Evolutionary conservation across 2,888 invertebrate genomes (phyloP).

Genomic region (Phortica magna): DNA sequence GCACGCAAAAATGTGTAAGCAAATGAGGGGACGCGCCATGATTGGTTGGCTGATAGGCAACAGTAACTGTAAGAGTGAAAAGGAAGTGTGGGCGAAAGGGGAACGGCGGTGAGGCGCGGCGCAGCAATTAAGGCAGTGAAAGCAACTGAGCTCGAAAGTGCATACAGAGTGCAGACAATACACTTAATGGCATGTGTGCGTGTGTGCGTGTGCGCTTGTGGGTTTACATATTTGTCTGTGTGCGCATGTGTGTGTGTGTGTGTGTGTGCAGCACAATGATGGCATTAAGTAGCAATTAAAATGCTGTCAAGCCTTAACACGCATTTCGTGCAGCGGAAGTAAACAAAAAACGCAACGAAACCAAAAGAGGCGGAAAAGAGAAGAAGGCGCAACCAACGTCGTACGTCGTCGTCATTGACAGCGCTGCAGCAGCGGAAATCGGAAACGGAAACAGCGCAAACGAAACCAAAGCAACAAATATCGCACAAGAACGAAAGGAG

Average conservation of each 20-base stretch:
- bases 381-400: neutral
- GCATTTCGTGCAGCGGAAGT: slow-evolving; percentile 13
- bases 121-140: too few relatives aligned
- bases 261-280: neutral
- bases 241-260: neutral
- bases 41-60: too few relatives aligned
- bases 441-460: slow-evolving; percentile 3
- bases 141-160: neutral
- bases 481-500: neutral
- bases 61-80: too few relatives aligned
- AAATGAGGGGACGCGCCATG: neutral
- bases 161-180: slow-evolving; percentile 4
- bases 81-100: too few relatives aligned
- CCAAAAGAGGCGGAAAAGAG: neutral
- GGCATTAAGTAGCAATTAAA: slow-evolving; percentile 35
- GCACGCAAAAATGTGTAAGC: neutral
- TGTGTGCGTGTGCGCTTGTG: neutral
- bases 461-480: neutral
- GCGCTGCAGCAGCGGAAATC: neutral
- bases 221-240: neutral
- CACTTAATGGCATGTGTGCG: slow-evolving; percentile 1
- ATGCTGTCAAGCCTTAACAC: slow-evolving; percentile 29
- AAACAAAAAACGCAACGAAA: neutral
- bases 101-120: too few relatives aligned
- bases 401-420: too few relatives aligned